phyloP scores from a whole-genome alignment of 2,797 vertebrate species.

The Taeniopygia guttata region DNA sequence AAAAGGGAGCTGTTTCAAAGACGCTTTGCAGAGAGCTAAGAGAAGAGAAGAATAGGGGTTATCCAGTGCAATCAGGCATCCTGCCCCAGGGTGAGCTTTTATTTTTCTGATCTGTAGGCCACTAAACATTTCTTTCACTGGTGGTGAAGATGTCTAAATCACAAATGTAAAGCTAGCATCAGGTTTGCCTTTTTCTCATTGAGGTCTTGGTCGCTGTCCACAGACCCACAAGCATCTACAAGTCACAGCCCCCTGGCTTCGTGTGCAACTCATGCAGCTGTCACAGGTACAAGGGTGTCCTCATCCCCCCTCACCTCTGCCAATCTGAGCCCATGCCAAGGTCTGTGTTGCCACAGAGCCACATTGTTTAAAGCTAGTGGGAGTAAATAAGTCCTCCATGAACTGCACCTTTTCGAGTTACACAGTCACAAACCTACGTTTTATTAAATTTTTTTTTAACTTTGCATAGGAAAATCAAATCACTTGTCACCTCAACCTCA shows the following conservation, averaged over 20 bases:
- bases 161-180: not conserved
- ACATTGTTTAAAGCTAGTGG: not conserved
- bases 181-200: not conserved
- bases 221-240: not conserved
- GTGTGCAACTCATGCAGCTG: not conserved
- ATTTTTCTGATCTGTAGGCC: not conserved
- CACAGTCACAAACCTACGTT: not conserved
- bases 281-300: too few species aligned
- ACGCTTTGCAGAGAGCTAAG: not conserved
- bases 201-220: not conserved
- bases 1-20: not conserved
- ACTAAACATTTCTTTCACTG: not conserved
- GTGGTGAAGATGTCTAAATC: not conserved
- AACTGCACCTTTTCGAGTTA: not conserved
- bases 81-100: not conserved
- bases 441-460: not conserved
- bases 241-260: not conserved
- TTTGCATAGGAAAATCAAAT: not conserved
- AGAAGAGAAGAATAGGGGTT: not conserved
- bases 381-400: accelerated
- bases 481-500: not conserved
- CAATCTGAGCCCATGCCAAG: accelerated
- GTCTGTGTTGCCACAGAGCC: accelerated
- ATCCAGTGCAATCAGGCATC: not conserved
- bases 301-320: not conserved